A percentile compares a stretch with the other conserved stretches of the same genome.
phyloP scores from a whole-genome alignment of 92 coral and sea anemone species.

The Zoanthus sansibaricus region DNA sequence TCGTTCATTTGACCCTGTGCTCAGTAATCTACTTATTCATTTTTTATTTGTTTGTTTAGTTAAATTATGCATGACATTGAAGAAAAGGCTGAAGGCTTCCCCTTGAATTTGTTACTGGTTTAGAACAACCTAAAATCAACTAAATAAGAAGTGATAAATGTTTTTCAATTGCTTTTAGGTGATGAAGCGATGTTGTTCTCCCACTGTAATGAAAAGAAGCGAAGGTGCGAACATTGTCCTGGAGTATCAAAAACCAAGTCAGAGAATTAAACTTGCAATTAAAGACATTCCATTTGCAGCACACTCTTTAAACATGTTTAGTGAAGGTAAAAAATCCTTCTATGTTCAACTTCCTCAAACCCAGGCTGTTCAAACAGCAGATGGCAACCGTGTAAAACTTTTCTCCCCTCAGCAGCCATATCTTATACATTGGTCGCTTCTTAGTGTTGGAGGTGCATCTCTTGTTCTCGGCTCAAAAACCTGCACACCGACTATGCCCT shows the following conservation, averaged over 20 bases:
- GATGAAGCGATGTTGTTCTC: slow-evolving; percentile 33
- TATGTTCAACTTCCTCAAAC: slow-evolving; percentile 24
- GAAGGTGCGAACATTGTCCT: slow-evolving; percentile 7
- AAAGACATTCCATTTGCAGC: slow-evolving; percentile 40
- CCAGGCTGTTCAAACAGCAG: neutral
- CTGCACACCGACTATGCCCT: slow-evolving; percentile 1
- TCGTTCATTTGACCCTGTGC: no score
- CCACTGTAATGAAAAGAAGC: neutral
- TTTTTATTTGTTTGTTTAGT: no score
- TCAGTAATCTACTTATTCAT: no score
- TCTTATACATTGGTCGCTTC: slow-evolving; percentile 34
- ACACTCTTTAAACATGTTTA: slow-evolving; percentile 39
- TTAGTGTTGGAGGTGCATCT: slow-evolving; percentile 41
- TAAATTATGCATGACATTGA: no score
- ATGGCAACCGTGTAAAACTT: neutral
- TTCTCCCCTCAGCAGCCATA: slow-evolving; percentile 33
- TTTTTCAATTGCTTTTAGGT: neutral
- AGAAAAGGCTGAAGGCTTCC: no score
- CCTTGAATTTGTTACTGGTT: no score
- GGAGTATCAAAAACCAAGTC: neutral
- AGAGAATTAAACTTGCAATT: neutral
- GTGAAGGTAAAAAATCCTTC: slow-evolving; percentile 33
- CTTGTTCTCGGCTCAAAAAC: neutral
- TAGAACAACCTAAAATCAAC: no score
- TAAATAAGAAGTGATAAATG: no score